A percentile compares a stretch with the other conserved stretches of the same genome.
These are phyloP conservation scores for Mantis religiosa DNA, from an alignment of 2,888 invertebrate species.

Conservation along the genomic window DNA sequence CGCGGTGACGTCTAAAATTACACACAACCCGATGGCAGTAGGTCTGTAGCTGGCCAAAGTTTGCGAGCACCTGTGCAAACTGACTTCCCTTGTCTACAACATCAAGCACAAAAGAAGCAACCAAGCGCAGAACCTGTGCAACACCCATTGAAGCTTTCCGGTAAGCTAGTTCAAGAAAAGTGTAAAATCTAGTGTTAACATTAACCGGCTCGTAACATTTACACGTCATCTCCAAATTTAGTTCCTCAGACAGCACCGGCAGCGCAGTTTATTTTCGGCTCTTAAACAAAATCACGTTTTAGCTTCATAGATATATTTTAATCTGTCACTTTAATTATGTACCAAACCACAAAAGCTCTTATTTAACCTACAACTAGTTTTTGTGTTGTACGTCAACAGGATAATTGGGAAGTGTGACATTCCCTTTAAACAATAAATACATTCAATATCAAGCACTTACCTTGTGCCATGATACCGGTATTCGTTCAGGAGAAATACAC, in stretches of 20 bases:
- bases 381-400: no score
- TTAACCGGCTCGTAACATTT: not conserved
- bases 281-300: not conserved
- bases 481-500: not conserved
- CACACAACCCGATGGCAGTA: not conserved
- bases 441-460: not conserved
- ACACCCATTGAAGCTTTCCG: not conserved
- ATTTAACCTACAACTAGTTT: no score
- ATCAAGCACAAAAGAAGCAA: not conserved
- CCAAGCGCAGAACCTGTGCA: not conserved
- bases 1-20: not conserved
- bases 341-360: no score
- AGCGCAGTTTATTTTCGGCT: not conserved
- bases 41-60: not conserved
- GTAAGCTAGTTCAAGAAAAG: not conserved
- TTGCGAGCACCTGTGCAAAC: not conserved
- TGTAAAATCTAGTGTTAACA: not conserved
- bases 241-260: not conserved
- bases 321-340: no score
- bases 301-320: not conserved
- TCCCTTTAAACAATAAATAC: no score
- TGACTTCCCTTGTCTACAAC: not conserved
- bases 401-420: no score
- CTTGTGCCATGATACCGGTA: not conserved
- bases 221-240: not conserved